Evolutionary conservation across 2,113 vertebrate species (phyloP).

Genomic region (Apteryx mantelli): DNA sequence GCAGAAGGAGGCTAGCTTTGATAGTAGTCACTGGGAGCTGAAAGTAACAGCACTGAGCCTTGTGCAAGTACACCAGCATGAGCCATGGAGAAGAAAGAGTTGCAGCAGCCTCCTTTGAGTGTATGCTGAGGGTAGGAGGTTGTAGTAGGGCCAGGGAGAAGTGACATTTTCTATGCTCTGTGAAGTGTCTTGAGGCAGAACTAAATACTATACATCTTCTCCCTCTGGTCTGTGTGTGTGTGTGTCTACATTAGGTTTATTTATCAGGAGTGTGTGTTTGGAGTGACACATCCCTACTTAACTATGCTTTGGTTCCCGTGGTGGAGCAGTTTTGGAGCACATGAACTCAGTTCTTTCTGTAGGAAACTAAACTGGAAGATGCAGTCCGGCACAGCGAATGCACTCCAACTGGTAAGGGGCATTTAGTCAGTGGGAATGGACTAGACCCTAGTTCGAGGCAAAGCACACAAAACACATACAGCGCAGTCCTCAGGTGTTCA

Average conservation of each 20-base stretch:
- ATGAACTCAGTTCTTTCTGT: background rate
- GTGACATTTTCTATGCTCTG: background rate
- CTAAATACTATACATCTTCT: background rate
- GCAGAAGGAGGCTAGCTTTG: background rate
- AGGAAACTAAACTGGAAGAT: background rate
- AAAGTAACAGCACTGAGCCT: background rate
- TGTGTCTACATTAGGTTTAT: background rate
- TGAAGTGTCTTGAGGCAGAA: background rate
- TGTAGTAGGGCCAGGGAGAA: background rate
- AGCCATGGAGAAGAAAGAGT: background rate
- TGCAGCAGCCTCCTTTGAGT: background rate
- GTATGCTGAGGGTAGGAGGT: accelerated
- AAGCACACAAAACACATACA: background rate
- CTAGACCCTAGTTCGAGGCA: accelerated
- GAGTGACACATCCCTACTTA: background rate
- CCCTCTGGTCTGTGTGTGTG: background rate
- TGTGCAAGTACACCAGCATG: background rate
- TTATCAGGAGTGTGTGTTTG: background rate
- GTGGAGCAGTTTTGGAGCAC: background rate
- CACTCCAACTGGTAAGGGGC: accelerated
- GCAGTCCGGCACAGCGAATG: background rate
- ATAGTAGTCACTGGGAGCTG: background rate
- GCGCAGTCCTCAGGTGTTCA: background rate
- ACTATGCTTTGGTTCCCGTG: background rate
- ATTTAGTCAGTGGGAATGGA: background rate